Percentiles rank a stretch among this genome's conserved stretches.
These are phyloP conservation scores for Athetis lepigone DNA, from an alignment of 2,888 invertebrate species.

Conservation along the genomic window DNA sequence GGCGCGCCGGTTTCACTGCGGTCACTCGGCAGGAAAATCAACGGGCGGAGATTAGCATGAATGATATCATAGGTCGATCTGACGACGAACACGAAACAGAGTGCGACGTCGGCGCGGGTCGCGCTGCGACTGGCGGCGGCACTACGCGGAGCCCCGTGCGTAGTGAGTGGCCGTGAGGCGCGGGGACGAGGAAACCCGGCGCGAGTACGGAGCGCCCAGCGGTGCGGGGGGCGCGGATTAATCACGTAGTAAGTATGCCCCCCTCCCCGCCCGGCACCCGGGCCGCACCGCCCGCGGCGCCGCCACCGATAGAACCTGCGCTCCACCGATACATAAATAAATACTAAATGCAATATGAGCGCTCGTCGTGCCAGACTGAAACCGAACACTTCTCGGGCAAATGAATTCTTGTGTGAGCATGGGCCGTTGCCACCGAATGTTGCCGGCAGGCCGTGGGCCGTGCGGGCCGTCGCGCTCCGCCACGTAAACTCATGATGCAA, in stretches of 20 bases:
- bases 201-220: conserved; percentile 87
- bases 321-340: conserved; percentile 88
- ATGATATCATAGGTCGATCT: conserved; percentile 82
- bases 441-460: conserved; percentile 59
- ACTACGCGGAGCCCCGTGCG: conserved; percentile 89
- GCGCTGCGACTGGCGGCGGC: conserved; percentile 88
- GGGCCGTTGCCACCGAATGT: conserved; percentile 83
- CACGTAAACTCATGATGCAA: conserved; percentile 78
- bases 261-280: conserved; percentile 77
- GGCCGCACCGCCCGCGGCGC: conserved; percentile 69
- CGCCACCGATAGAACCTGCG: conserved; percentile 84
- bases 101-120: conserved; percentile 87
- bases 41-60: conserved; percentile 87
- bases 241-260: conserved; percentile 90
- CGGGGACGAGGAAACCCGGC: conserved; percentile 91
- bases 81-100: conserved; percentile 64
- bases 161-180: conserved; percentile 91
- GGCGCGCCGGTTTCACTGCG: conserved; percentile 82
- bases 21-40: conserved; percentile 87
- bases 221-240: conserved; percentile 82
- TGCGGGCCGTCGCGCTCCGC: conserved; percentile 58
- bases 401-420: conserved; percentile 85
- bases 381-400: conserved; percentile 89
- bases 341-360: conserved; percentile 86
- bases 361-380: conserved; percentile 88